Evolutionary conservation across 2,113 vertebrate species (phyloP).

Genomic region (Dasyurus viverrinus): DNA sequence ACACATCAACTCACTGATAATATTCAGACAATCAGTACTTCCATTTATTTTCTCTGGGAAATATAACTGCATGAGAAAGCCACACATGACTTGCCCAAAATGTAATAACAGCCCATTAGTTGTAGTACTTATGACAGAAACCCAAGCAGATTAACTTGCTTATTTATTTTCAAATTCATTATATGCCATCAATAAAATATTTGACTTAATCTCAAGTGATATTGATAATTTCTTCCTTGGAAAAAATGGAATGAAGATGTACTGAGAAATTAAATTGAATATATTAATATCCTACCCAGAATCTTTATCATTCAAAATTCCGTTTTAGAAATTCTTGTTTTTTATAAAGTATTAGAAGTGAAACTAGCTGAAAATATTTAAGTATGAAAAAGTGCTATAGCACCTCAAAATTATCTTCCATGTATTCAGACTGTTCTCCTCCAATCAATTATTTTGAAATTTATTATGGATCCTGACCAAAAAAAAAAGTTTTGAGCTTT

Average conservation of each 20-base stretch:
- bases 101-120: background rate
- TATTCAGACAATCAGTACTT: background rate
- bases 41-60: slow-evolving; percentile 14
- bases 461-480: background rate
- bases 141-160: background rate
- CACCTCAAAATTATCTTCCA: background rate
- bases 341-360: background rate
- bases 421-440: background rate
- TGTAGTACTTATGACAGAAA: background rate
- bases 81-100: background rate
- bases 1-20: slow-evolving; percentile 3
- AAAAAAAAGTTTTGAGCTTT: background rate
- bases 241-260: background rate
- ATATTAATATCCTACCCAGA: background rate
- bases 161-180: slow-evolving; percentile 14
- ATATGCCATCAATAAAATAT: background rate
- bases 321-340: background rate
- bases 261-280: background rate
- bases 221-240: background rate
- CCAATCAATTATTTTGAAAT: background rate
- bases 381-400: background rate
- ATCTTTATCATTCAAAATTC: rapidly evolving
- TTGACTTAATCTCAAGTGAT: background rate
- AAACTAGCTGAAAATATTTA: rapidly evolving
- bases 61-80: background rate